phyloP scores from a whole-genome alignment of 2,888 invertebrate genomes.

The Leptopilina drosophilae region DNA sequence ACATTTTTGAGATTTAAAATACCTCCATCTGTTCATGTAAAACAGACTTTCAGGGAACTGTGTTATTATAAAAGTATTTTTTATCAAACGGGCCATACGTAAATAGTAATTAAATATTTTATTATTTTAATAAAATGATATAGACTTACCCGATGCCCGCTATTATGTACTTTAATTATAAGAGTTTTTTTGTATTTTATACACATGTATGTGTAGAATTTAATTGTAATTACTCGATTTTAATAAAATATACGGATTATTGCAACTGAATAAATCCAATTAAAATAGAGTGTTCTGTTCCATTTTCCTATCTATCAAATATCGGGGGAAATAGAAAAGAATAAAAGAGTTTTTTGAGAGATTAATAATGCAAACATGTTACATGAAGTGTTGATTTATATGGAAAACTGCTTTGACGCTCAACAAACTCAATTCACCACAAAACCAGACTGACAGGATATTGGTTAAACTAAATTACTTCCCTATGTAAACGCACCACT shows the following conservation, averaged over 20 bases:
- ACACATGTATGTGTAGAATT: too few relatives aligned
- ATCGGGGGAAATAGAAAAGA: neutral
- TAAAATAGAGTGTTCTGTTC: neutral
- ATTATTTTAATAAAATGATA: too few relatives aligned
- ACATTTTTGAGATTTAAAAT: neutral
- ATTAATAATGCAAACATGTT: slow-evolving; percentile 17
- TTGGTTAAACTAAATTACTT: slow-evolving; percentile 59
- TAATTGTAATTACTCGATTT: too few relatives aligned
- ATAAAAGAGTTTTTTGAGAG: neutral
- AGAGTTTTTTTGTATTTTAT: too few relatives aligned
- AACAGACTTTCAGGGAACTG: neutral
- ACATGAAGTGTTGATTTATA: slow-evolving; percentile 9
- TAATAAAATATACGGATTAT: too few relatives aligned
- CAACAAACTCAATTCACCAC: slow-evolving; percentile 52
- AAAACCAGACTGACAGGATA: slow-evolving; percentile 47
- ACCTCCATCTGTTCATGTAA: neutral
- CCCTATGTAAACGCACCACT: slow-evolving; percentile 42
- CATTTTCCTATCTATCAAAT: slow-evolving; percentile 12
- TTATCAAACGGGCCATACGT: too few relatives aligned
- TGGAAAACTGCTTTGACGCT: slow-evolving; percentile 24
- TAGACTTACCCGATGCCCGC: too few relatives aligned
- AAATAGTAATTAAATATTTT: too few relatives aligned
- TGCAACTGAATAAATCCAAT: neutral
- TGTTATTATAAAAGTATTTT: neutral
- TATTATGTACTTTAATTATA: too few relatives aligned